Conservation (phyloP, 2,888 invertebrate genomes). For the Eupelmus urozonus region DNA sequence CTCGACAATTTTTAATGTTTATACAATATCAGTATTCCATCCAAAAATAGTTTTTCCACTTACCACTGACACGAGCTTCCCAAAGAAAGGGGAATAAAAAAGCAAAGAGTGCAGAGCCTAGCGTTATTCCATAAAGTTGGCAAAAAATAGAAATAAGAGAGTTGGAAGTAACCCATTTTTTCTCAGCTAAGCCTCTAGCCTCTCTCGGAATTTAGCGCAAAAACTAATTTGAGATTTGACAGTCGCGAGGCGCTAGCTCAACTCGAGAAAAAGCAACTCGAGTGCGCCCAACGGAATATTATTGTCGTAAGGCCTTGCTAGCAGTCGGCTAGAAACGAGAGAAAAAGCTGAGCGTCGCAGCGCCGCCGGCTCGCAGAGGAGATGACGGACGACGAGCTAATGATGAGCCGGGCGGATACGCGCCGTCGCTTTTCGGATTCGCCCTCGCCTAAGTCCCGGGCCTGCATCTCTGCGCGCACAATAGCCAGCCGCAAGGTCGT, state of each 20-base stretch:
- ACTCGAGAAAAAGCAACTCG: too few relatives aligned
- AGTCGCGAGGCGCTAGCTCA: too few relatives aligned
- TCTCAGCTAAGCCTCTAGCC: neutral
- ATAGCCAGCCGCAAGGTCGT: neutral
- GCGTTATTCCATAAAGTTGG: neutral
- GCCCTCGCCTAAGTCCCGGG: too few relatives aligned
- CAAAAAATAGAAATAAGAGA: neutral
- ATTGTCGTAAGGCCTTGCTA: conserved; percentile 38
- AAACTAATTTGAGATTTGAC: conserved; percentile 37
- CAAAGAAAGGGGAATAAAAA: too few relatives aligned
- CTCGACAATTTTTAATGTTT: too few relatives aligned
- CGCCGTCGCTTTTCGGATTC: too few relatives aligned
- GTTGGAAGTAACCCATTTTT: conserved; percentile 3
- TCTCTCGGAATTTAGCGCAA: conserved; percentile 27
- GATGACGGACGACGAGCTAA: conserved; percentile 63
- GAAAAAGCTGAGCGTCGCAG: neutral
- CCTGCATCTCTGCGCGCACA: too few relatives aligned
- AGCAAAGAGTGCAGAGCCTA: too few relatives aligned
- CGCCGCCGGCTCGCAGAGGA: neutral
- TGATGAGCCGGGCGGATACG: conserved; percentile 53
- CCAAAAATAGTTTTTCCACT: too few relatives aligned
- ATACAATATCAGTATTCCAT: too few relatives aligned
- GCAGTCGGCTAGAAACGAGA: neutral
- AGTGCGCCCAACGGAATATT: conserved; percentile 15
- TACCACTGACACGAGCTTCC: too few relatives aligned